Percentiles rank a stretch among this genome's conserved stretches.
Evolutionary conservation across 2,888 invertebrate species (phyloP).

Genomic region (Phragmatobia fuliginosa): DNA sequence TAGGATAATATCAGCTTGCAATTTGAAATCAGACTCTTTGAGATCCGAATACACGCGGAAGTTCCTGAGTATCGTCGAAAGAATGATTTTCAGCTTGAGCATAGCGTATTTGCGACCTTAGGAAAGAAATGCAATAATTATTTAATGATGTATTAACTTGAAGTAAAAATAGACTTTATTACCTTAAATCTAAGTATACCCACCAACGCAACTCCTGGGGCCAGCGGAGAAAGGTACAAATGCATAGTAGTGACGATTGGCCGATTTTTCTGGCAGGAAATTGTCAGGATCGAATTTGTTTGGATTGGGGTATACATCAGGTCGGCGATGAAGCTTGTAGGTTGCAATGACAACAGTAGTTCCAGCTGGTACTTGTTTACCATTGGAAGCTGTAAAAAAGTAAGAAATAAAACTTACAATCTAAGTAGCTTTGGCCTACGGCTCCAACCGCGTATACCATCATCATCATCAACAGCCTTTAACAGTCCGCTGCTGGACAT

Average conservation of each 20-base stretch:
- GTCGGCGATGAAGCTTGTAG: constrained; percentile 90
- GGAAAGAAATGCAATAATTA: background rate
- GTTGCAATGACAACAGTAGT: constrained; percentile 89
- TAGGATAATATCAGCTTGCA: constrained; percentile 92
- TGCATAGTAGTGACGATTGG: constrained; percentile 92
- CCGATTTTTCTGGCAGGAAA: constrained; percentile 92
- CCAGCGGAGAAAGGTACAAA: constrained; percentile 94
- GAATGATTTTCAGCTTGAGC: constrained; percentile 92
- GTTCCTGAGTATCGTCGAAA: constrained; percentile 91
- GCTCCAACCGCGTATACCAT: too few species aligned
- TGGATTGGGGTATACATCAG: constrained; percentile 92
- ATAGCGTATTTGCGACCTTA: constrained; percentile 93
- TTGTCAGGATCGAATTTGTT: constrained; percentile 93
- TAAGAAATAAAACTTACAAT: background rate
- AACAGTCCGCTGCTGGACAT: too few species aligned
- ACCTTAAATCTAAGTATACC: constrained; percentile 57
- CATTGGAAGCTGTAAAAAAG: constrained; percentile 83
- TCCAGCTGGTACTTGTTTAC: constrained; percentile 90
- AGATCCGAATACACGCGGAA: constrained; percentile 90
- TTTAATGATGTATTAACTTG: background rate
- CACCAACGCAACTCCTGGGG: constrained; percentile 92
- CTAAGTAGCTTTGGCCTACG: background rate
- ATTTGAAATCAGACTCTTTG: constrained; percentile 89
- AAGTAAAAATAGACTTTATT: background rate
- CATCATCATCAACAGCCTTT: too few species aligned